Evolutionary conservation across 2,888 invertebrate genomes (phyloP).

Genomic region (Coelogynopora nodosa): DNA sequence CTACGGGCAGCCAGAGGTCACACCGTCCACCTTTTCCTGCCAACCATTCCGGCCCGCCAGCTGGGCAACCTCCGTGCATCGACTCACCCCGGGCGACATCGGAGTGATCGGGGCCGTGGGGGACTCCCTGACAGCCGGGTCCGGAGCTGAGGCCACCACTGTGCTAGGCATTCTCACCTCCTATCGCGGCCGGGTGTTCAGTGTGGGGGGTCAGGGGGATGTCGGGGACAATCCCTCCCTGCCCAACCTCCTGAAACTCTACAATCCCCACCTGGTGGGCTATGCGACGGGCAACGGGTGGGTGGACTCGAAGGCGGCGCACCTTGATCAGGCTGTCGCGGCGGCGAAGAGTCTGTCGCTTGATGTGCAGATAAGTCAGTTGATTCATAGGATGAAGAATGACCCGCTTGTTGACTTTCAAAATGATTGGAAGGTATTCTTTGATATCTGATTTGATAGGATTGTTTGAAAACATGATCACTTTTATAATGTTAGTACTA

Average conservation of each 20-base stretch:
- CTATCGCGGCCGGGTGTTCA: too few relatives aligned
- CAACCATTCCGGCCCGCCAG: too few relatives aligned
- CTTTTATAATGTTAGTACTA: too few relatives aligned
- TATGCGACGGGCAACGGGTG: neutral
- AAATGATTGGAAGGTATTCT: constrained; percentile 5
- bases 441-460: too few relatives aligned
- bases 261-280: neutral
- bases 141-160: too few relatives aligned
- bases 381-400: neutral
- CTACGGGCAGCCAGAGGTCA: neutral
- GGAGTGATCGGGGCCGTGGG: neutral
- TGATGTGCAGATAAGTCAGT: neutral
- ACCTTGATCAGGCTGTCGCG: too few relatives aligned
- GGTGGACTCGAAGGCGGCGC: neutral
- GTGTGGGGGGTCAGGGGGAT: neutral
- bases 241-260: neutral
- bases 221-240: neutral
- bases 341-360: too few relatives aligned
- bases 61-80: neutral
- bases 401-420: neutral
- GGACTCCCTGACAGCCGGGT: neutral
- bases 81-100: neutral
- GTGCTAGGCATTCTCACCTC: neutral
- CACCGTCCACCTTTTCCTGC: neutral
- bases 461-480: too few relatives aligned